phyloP scores from a whole-genome alignment of 2,888 invertebrate genomes.

The Cancer borealis region DNA sequence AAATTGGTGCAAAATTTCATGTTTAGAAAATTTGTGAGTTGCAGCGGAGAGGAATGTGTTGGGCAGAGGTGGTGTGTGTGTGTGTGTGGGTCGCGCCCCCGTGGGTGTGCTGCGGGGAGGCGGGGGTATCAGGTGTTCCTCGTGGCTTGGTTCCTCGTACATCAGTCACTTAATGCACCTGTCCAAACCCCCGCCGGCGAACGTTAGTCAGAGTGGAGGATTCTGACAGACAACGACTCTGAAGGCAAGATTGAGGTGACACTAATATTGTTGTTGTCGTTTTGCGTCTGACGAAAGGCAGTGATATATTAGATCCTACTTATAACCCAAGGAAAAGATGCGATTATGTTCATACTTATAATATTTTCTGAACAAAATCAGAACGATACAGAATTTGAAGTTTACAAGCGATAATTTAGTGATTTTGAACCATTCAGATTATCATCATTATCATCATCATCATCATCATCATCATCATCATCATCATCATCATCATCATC shows the following conservation, averaged over 20 bases:
- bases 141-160: background rate
- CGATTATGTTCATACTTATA: background rate
- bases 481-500: too few relatives aligned
- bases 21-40: background rate
- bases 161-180: constrained; percentile 1
- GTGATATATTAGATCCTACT: background rate
- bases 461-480: too few relatives aligned
- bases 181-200: background rate
- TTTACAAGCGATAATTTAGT: too few relatives aligned
- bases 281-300: background rate
- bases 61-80: too few relatives aligned
- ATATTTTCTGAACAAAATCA: too few relatives aligned
- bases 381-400: too few relatives aligned
- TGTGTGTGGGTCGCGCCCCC: background rate
- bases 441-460: too few relatives aligned
- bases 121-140: background rate
- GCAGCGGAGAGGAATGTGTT: too few relatives aligned
- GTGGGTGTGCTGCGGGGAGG: background rate
- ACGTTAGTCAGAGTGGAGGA: background rate
- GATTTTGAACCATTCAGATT: too few relatives aligned
- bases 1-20: background rate
- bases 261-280: background rate
- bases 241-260: background rate
- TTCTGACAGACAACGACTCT: background rate
- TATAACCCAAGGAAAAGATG: background rate